Percentiles rank a stretch among this genome's conserved stretches.
phyloP scores from a whole-genome alignment of 2,797 vertebrate species.

The Cynodonichthys magdalenae region DNA sequence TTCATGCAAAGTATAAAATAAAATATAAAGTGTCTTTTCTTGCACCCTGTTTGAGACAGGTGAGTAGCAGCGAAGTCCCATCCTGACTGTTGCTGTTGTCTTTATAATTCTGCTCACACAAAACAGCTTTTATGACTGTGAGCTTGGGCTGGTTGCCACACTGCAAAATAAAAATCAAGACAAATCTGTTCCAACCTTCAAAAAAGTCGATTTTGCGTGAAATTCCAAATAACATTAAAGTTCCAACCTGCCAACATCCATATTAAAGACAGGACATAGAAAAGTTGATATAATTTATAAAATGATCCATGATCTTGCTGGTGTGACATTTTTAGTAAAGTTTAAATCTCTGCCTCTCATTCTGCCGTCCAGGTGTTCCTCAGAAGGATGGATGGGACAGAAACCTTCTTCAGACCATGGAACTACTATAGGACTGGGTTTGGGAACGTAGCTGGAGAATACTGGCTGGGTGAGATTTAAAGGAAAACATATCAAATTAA shows the following conservation, averaged over 20 bases:
- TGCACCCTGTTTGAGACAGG: background rate
- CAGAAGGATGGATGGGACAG: slow-evolving; percentile 56
- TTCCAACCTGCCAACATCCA: too few relatives aligned
- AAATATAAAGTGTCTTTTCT: too few relatives aligned
- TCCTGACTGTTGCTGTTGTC: background rate
- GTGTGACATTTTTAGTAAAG: background rate
- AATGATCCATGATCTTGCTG: background rate
- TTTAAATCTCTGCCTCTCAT: background rate
- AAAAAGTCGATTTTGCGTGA: background rate
- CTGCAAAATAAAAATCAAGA: background rate
- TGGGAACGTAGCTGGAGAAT: slow-evolving; percentile 60
- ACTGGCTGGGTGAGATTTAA: slow-evolving; percentile 58
- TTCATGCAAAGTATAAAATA: background rate
- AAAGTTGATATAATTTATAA: background rate
- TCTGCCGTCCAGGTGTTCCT: slow-evolving; percentile 52
- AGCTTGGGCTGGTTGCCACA: background rate
- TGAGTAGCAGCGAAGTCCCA: background rate
- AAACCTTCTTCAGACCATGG: slow-evolving; percentile 64
- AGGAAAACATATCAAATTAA: too few relatives aligned
- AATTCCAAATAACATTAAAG: background rate
- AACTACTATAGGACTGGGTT: slow-evolving; percentile 57
- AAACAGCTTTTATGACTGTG: background rate
- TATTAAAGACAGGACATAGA: background rate
- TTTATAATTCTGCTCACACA: background rate
- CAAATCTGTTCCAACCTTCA: background rate